Percentiles rank a stretch among this genome's conserved stretches.
phyloP scores from a whole-genome alignment of 2,888 invertebrate species.

The Heliconius cydno region DNA sequence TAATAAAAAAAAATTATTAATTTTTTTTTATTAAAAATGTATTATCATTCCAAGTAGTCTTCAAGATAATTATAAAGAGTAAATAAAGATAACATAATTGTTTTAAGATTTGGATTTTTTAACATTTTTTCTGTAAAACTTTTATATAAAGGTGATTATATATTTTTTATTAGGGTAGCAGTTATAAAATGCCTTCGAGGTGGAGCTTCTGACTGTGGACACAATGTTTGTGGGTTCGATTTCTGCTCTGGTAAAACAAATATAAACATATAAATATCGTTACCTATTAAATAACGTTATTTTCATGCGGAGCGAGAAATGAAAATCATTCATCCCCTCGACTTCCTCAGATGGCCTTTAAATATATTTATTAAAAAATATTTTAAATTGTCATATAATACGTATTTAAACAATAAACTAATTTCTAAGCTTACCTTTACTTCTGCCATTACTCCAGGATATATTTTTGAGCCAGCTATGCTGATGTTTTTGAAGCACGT shows the following conservation, averaged over 20 bases:
- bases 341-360: too few relatives aligned
- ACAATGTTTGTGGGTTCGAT: too few relatives aligned
- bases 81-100: neutral
- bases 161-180: too few relatives aligned
- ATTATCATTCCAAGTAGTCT: too few relatives aligned
- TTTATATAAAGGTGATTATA: too few relatives aligned
- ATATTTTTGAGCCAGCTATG: conserved; percentile 59
- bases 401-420: neutral
- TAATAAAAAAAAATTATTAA: too few relatives aligned
- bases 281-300: neutral
- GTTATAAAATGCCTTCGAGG: too few relatives aligned
- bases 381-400: neutral
- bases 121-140: neutral
- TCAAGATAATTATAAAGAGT: neutral
- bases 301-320: too few relatives aligned
- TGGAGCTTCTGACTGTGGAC: too few relatives aligned
- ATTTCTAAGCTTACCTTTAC: conserved; percentile 55
- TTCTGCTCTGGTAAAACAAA: too few relatives aligned
- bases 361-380: neutral
- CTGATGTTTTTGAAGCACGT: conserved; percentile 58
- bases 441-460: conserved; percentile 53
- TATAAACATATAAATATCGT: too few relatives aligned
- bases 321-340: rapidly evolving
- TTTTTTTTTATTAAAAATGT: too few relatives aligned
- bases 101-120: neutral